Conservation (phyloP, 2,888 invertebrate genomes). For the Molanna angustata region DNA sequence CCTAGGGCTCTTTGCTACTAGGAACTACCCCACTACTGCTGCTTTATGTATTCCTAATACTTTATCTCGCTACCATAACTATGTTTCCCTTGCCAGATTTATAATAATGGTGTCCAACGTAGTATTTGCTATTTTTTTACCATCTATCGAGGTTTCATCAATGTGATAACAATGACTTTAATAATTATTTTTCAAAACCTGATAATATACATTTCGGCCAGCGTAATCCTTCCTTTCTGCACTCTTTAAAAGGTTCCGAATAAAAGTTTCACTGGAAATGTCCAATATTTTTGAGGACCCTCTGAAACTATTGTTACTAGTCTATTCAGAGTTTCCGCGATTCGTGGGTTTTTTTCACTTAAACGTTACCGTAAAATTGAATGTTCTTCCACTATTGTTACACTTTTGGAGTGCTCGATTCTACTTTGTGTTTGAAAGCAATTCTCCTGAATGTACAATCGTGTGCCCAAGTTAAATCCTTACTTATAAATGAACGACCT, state of each 20-base stretch:
- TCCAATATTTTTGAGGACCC: background rate
- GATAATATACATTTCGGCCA: too few relatives aligned
- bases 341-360: conserved; percentile 12
- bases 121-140: too few relatives aligned
- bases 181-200: too few relatives aligned
- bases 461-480: too few relatives aligned
- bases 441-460: too few relatives aligned
- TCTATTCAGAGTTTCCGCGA: background rate
- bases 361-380: conserved; percentile 16
- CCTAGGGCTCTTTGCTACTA: conserved; percentile 23
- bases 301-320: background rate
- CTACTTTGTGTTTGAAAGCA: background rate
- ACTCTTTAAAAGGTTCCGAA: too few relatives aligned
- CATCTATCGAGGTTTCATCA: too few relatives aligned
- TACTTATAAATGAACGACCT: too few relatives aligned
- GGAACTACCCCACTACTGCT: conserved; percentile 12
- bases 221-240: too few relatives aligned
- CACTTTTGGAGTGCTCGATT: conserved; percentile 4
- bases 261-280: too few relatives aligned
- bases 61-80: conserved; percentile 1
- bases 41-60: conserved; percentile 20
- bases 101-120: too few relatives aligned
- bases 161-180: too few relatives aligned
- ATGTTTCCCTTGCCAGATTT: background rate
- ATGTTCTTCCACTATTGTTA: conserved; percentile 17